Evolutionary conservation across 2,888 invertebrate species (phyloP).

Genomic region (Cantharis flavilabris): DNA sequence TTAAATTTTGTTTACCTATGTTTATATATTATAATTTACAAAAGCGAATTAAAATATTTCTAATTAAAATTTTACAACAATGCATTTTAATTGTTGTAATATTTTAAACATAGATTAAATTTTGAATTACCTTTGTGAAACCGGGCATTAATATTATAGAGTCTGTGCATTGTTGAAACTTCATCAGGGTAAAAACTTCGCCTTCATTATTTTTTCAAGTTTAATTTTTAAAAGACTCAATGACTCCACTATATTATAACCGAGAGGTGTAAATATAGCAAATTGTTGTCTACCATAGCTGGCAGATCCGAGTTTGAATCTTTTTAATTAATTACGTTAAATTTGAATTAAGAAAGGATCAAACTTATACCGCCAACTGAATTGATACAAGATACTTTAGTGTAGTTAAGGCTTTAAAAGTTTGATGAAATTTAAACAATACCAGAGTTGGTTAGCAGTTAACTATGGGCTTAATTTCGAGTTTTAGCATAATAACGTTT

Average conservation of each 20-base stretch:
- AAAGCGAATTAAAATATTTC: no score
- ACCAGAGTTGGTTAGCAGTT: not conserved
- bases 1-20: not conserved
- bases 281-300: not conserved
- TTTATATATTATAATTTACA: no score
- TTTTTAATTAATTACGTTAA: not conserved
- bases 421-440: not conserved
- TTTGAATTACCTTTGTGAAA: no score
- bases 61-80: no score
- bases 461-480: not conserved
- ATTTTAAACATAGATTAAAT: no score
- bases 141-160: not conserved
- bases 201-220: not conserved
- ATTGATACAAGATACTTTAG: not conserved
- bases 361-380: not conserved
- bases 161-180: not conserved
- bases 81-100: no score
- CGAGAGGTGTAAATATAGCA: not conserved
- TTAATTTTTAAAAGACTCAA: not conserved
- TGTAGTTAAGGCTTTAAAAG: not conserved
- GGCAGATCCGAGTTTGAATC: not conserved
- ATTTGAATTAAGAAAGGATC: not conserved
- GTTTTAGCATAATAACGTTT: not conserved
- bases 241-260: not conserved
- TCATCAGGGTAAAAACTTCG: not conserved